phyloP scores from a whole-genome alignment of 2,113 vertebrate species.

The Plecturocebus donacophilus region DNA sequence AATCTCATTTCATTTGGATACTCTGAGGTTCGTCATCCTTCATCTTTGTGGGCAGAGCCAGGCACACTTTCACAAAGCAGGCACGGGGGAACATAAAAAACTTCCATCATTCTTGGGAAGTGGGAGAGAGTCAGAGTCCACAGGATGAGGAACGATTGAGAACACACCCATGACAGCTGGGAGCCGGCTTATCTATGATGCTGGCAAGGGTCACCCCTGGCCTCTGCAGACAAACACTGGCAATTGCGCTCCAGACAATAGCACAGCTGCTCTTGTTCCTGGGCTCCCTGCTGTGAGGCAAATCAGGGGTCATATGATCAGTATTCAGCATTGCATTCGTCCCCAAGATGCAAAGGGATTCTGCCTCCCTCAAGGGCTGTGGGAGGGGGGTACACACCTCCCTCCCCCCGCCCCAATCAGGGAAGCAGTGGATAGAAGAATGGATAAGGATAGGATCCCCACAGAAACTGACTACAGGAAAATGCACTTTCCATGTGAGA shows the following conservation, averaged over 20 bases:
- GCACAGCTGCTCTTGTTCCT: constrained; percentile 22
- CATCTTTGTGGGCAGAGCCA: neutral
- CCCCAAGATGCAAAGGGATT: constrained; percentile 43
- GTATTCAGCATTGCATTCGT: constrained; percentile 43
- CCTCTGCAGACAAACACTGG: neutral
- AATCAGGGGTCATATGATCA: constrained; percentile 48
- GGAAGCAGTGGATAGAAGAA: neutral
- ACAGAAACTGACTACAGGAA: neutral
- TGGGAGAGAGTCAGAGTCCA: neutral
- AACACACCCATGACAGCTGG: constrained; percentile 35
- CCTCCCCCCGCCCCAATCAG: fast-evolving
- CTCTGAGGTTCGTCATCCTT: neutral
- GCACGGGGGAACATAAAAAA: fast-evolving
- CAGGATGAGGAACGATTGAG: neutral
- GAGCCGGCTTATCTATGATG: neutral
- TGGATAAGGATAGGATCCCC: neutral
- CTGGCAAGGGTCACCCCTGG: neutral
- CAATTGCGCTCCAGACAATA: neutral
- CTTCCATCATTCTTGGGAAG: neutral
- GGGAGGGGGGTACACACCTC: neutral
- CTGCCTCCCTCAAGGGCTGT: constrained; percentile 14
- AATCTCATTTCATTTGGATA: neutral
- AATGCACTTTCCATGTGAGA: neutral
- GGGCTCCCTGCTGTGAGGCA: neutral
- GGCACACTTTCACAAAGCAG: neutral